phyloP scores from a whole-genome alignment of 2,113 vertebrate species.

The Neomonachus schauinslandi region DNA sequence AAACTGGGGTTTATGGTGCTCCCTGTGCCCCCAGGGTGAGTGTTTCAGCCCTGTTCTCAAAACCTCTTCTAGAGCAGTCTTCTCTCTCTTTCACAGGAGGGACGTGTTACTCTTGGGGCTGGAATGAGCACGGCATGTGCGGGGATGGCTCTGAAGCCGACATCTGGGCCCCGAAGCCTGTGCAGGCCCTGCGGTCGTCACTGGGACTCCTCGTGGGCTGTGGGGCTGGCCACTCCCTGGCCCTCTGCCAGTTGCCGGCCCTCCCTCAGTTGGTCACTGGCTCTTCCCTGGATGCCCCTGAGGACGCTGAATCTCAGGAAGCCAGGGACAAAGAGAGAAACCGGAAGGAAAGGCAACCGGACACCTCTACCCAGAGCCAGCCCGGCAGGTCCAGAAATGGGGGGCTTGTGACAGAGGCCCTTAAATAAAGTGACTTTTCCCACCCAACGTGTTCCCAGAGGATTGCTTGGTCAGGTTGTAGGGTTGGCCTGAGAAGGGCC shows the following conservation, averaged over 20 bases:
- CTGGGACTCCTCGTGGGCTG: slow-evolving; percentile 90
- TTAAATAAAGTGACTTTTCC: slow-evolving; percentile 59
- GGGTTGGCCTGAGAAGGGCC: neutral
- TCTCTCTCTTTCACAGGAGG: slow-evolving; percentile 84
- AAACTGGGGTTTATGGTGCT: no score
- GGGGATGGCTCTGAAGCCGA: slow-evolving; percentile 90
- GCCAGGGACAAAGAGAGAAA: neutral
- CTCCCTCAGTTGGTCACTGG: neutral
- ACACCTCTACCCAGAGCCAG: neutral
- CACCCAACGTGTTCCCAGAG: neutral
- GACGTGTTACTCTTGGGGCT: slow-evolving; percentile 93
- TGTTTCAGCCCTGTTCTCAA: neutral
- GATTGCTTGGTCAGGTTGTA: neutral
- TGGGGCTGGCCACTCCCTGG: slow-evolving; percentile 95
- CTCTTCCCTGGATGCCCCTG: neutral
- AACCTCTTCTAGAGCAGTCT: neutral
- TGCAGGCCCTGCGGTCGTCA: slow-evolving; percentile 80
- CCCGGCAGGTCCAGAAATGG: neutral
- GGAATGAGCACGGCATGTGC: slow-evolving; percentile 98
- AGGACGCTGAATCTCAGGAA: slow-evolving; percentile 27
- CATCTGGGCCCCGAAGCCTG: slow-evolving; percentile 84
- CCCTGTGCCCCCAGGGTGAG: neutral
- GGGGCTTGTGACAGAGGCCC: neutral
- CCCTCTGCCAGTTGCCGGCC: slow-evolving; percentile 83
- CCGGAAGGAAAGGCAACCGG: neutral